Evolutionary conservation across 1,140 invertebrate genomes (phyloP).

Genomic region (Drosophila guanche): DNA sequence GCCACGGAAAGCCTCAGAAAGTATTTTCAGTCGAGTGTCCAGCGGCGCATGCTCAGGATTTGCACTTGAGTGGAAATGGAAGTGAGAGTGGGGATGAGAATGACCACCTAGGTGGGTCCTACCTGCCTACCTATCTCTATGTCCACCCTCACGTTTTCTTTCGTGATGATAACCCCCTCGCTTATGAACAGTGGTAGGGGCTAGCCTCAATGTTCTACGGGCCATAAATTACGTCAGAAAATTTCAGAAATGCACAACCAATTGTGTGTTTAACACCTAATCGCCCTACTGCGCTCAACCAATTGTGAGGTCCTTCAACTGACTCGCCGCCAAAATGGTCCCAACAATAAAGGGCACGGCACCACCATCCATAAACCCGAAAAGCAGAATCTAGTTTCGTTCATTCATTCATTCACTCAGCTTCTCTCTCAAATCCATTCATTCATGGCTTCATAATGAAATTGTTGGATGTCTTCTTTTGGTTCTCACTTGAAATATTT

Average conservation of each 20-base stretch:
- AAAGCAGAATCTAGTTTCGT: constrained; percentile 35
- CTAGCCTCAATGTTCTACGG: constrained; percentile 36
- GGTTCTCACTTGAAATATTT: constrained; percentile 29
- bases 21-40: constrained; percentile 57
- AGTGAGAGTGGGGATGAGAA: background rate
- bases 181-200: constrained; percentile 3
- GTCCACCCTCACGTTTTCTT: constrained; percentile 8
- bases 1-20: constrained; percentile 24
- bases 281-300: constrained; percentile 57
- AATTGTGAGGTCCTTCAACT: constrained; percentile 73
- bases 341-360: constrained; percentile 13
- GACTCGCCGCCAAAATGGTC: constrained; percentile 41
- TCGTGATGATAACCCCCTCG: constrained; percentile 23
- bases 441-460: constrained; percentile 73
- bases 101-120: constrained; percentile 58
- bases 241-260: constrained; percentile 47
- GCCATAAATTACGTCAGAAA: constrained; percentile 58
- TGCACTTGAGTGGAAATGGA: constrained; percentile 54
- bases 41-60: constrained; percentile 67
- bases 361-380: background rate
- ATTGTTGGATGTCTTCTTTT: constrained; percentile 66
- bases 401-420: constrained; percentile 46
- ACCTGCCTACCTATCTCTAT: constrained; percentile 39
- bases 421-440: constrained; percentile 1
- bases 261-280: constrained; percentile 69